Conservation (phyloP, 2,888 invertebrate genomes). For the Orthosia incerta region DNA sequence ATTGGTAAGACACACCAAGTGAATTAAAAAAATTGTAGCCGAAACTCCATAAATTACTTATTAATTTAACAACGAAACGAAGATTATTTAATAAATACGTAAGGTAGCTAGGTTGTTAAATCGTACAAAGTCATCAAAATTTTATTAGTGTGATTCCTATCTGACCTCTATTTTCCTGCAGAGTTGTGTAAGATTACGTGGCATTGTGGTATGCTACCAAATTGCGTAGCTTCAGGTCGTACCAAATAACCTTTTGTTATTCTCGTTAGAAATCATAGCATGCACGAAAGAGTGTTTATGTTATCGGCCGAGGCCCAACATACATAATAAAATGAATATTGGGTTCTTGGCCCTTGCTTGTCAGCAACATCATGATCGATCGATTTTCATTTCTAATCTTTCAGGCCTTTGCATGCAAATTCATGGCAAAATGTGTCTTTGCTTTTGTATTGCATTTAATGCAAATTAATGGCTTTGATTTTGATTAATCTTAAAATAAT, state of each 20-base stretch:
- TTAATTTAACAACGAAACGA: neutral
- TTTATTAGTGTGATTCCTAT: slow-evolving; percentile 37
- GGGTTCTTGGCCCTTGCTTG: neutral
- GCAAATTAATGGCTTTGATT: no score
- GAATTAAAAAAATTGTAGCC: no score
- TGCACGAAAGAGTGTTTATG: neutral
- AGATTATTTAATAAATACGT: neutral
- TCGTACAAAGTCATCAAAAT: slow-evolving; percentile 38
- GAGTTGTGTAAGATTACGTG: slow-evolving; percentile 47
- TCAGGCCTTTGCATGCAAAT: neutral
- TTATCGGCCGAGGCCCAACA: neutral
- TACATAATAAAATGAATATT: no score
- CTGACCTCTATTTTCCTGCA: slow-evolving; percentile 50
- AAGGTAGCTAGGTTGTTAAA: slow-evolving; percentile 14
- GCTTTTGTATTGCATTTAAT: no score
- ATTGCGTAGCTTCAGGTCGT: slow-evolving; percentile 12
- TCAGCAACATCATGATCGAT: neutral
- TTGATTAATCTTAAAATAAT: no score
- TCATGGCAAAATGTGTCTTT: no score
- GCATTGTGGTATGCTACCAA: slow-evolving; percentile 44
- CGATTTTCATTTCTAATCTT: neutral
- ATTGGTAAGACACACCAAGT: no score
- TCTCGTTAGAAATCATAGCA: slow-evolving; percentile 8
- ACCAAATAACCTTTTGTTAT: neutral
- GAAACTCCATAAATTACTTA: no score